Percentiles rank a stretch among this genome's conserved stretches.
phyloP scores from a whole-genome alignment of 1,140 invertebrate genomes.

The Psilanteris sp. region DNA sequence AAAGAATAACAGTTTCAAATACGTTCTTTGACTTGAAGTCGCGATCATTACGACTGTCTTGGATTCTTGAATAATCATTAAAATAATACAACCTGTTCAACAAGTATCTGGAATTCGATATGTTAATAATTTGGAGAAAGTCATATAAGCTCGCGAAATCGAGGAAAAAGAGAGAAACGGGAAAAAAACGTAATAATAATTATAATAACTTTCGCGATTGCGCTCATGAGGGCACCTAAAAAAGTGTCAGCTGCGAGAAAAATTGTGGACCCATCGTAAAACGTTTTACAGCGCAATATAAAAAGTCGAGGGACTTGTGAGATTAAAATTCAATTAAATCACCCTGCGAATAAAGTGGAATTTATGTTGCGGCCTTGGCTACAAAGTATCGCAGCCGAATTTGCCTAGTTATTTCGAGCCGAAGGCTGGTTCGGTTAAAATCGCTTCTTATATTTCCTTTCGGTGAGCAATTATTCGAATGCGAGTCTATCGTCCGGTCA shows the following conservation, averaged over 20 bases:
- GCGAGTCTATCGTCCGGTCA: slow-evolving; percentile 55
- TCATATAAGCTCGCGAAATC: slow-evolving; percentile 19
- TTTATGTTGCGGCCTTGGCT: slow-evolving; percentile 41
- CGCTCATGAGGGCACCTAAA: background rate
- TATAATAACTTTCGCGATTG: background rate
- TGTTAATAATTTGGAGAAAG: slow-evolving; percentile 64
- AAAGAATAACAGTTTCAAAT: slow-evolving; percentile 56
- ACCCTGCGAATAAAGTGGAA: slow-evolving; percentile 42
- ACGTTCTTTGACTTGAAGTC: slow-evolving; percentile 38
- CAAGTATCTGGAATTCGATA: slow-evolving; percentile 53
- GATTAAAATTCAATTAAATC: slow-evolving; percentile 62
- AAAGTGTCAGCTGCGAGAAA: too few species aligned
- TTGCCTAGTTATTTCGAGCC: slow-evolving; percentile 52
- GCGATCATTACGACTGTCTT: slow-evolving; percentile 50
- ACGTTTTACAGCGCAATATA: slow-evolving; percentile 24
- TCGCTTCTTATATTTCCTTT: slow-evolving; percentile 58
- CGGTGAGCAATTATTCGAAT: slow-evolving; percentile 64
- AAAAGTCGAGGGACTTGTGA: slow-evolving; percentile 9
- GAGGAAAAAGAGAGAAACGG: slow-evolving; percentile 13
- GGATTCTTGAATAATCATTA: slow-evolving; percentile 60
- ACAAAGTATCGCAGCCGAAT: slow-evolving; percentile 40
- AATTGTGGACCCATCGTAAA: too few species aligned
- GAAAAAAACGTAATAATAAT: too few species aligned
- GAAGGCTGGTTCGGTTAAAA: slow-evolving; percentile 48
- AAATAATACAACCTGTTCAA: slow-evolving; percentile 62